Conservation (phyloP, 2,113 vertebrate species). For the Sakesphorus luctuosus region DNA sequence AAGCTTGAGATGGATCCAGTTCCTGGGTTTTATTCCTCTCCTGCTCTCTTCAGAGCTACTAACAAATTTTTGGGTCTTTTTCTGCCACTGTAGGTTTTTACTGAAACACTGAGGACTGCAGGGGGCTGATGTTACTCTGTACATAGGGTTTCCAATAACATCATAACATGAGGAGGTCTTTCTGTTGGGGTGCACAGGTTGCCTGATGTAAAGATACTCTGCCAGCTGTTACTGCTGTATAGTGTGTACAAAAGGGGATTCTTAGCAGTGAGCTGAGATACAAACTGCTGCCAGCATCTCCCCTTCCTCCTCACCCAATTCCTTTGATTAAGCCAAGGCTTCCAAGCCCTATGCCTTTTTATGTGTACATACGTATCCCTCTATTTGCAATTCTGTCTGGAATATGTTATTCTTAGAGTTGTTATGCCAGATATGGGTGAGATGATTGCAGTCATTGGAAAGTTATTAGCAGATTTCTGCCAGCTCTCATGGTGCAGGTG, state of each 20-base stretch:
- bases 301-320: background rate
- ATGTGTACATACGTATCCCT: background rate
- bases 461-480: background rate
- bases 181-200: background rate
- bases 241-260: background rate
- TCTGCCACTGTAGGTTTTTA: background rate
- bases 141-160: background rate
- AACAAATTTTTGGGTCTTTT: background rate
- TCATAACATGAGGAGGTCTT: background rate
- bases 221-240: background rate
- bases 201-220: background rate
- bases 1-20: background rate
- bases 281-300: background rate
- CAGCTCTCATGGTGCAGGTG: background rate
- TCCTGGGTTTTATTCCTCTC: background rate
- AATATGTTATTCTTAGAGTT: background rate
- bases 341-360: background rate
- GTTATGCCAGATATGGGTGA: background rate
- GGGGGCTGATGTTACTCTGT: background rate
- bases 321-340: background rate
- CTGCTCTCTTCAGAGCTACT: background rate
- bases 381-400: background rate
- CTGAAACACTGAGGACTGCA: background rate
- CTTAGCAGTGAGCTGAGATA: background rate
- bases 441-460: rapidly evolving